Evolutionary conservation across 1,140 invertebrate genomes (phyloP), one percentile per base, ranked within the genome.

Genomic region (Drosophila insularis): DNA sequence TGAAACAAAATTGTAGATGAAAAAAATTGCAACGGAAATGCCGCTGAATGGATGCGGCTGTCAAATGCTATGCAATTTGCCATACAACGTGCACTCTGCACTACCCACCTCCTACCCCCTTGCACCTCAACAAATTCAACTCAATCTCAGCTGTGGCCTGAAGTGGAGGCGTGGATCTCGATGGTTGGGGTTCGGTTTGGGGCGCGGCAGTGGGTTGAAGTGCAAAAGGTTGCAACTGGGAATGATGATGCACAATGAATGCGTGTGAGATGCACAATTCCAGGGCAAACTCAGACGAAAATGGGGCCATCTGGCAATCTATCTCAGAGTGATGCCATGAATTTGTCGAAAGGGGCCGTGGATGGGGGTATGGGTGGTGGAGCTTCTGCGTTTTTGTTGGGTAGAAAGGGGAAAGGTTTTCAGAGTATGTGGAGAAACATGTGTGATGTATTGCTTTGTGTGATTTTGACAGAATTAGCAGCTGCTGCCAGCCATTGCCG

Each of bases 391-490:
- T 31, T n/a, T n/a, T n/a, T n/a, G n/a, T n/a, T n/a, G n/a, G n/a
- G n/a, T n/a, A n/a, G n/a, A n/a, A n/a, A 27, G 27, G 27, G 27
- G 21, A 2, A 5, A 6, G 4, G 6, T 27, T 27, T 27, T 27
- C 27, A 6, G 31, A 13, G 7, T 37, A 11, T 13, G 31, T 17
- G 64, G 46, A 40, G 58, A 17, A 70, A 73, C 70, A 74, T 87
- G 67, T 82, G 82, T 86, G 82, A 86, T 86, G 82, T 87, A 86
- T 86, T 86, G 82, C 82, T 81, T 87, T 86, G 82, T 76, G 82
- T 86, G 82, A 87, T 82, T 87, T 80, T 86, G 82, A 86, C 82
- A 86, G 82, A 86, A 86, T 86, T 86, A 86, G 82, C 82, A 86
- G 82, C 82, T 86, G 81, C 82, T 87, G 81, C 82, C 82, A 87